Conservation (phyloP, 2,797 vertebrate species). For the Ibycter americanus region DNA sequence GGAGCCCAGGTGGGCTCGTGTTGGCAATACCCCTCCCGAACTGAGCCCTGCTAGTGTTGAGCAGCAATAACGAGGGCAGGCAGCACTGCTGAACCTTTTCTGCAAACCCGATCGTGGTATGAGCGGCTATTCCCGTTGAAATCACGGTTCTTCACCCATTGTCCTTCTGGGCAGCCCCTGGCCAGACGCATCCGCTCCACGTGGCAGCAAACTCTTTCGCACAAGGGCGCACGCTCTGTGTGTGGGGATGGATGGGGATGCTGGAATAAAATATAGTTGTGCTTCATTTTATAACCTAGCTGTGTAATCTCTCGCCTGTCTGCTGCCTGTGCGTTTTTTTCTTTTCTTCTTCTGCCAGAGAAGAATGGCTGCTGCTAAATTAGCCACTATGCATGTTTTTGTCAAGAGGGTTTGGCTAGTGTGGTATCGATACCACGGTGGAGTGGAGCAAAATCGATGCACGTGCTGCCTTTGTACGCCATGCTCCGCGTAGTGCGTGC, state of each 20-base stretch:
- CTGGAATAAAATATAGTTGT: neutral
- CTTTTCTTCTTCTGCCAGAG: neutral
- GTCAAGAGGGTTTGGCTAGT: neutral
- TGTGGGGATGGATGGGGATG: neutral
- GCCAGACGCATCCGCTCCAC: fast-evolving
- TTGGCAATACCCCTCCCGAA: neutral
- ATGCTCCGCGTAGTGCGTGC: neutral
- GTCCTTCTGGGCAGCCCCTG: neutral
- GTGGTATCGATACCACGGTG: fast-evolving
- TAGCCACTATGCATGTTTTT: neutral
- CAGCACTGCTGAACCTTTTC: neutral
- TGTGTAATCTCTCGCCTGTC: neutral
- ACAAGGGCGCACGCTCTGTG: fast-evolving
- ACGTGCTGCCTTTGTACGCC: neutral
- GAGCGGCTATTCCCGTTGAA: neutral
- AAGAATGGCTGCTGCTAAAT: neutral
- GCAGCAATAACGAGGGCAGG: neutral
- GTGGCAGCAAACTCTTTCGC: neutral
- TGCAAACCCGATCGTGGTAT: neutral
- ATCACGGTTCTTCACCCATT: fast-evolving
- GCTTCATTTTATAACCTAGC: neutral
- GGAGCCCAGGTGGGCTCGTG: neutral
- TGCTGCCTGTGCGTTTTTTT: neutral
- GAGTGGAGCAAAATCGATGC: fast-evolving
- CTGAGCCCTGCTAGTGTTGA: neutral